These are phyloP conservation scores for Brassicogethes aeneus DNA, from an alignment of 2,888 invertebrate species.

Conservation along the genomic window DNA sequence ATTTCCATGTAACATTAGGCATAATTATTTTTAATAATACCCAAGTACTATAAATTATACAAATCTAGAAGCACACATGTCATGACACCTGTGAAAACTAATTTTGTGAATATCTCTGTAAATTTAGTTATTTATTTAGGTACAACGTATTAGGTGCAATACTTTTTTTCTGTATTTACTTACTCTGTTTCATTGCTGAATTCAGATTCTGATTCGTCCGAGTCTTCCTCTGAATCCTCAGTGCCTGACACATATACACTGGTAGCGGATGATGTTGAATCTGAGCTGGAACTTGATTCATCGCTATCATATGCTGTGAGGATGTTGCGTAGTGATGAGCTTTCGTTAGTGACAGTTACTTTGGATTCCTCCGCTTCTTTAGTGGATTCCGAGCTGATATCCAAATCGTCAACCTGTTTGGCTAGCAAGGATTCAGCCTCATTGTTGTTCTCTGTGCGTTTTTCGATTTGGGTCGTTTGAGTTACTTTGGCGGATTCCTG, in stretches of 20 bases:
- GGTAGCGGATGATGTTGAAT: not conserved
- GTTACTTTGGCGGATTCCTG: not conserved
- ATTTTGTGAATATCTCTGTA: too few relatives aligned
- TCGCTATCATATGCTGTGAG: not conserved
- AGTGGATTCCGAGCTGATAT: not conserved
- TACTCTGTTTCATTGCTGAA: not conserved
- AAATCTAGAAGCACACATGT: too few relatives aligned
- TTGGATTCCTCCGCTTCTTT: not conserved
- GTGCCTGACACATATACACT: too few relatives aligned
- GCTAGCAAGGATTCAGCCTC: not conserved
- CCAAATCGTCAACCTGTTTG: not conserved
- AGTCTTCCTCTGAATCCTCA: not conserved
- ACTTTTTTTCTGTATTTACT: too few relatives aligned
- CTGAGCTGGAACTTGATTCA: not conserved
- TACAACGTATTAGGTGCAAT: too few relatives aligned
- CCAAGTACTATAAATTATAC: too few relatives aligned
- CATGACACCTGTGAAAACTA: too few relatives aligned
- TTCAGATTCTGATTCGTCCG: not conserved
- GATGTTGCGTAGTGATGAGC: not conserved
- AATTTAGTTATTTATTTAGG: too few relatives aligned
- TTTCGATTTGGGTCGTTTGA: too few relatives aligned
- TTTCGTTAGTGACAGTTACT: not conserved
- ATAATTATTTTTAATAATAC: too few relatives aligned
- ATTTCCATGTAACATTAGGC: too few relatives aligned
- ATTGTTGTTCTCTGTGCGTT: not conserved